A percentile compares a stretch with the other conserved stretches of the same genome.
phyloP scores from a whole-genome alignment of 1,140 invertebrate species.

The Drosophila mojavensis region DNA sequence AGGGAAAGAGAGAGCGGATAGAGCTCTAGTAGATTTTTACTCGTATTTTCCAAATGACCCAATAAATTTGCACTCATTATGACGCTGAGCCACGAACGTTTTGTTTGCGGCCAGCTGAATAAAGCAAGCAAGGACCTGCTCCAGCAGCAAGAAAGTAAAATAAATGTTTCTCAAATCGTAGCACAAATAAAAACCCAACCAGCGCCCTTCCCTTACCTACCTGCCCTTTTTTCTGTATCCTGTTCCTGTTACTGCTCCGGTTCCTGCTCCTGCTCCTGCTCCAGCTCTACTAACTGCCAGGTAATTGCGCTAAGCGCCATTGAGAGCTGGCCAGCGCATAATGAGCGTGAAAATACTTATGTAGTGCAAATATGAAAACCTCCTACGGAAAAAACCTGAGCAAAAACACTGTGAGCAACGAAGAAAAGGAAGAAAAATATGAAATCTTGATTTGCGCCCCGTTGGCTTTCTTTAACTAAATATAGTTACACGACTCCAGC shows the following conservation, averaged over 20 bases:
- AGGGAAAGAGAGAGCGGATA: conserved; percentile 28
- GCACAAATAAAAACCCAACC: conserved; percentile 56
- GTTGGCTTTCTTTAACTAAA: conserved; percentile 19
- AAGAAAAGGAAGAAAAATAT: conserved; percentile 1
- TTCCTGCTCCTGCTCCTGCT: neutral
- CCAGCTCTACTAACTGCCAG: conserved; percentile 40
- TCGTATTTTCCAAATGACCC: conserved; percentile 80
- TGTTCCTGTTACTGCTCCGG: neutral
- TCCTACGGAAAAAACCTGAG: conserved; percentile 38
- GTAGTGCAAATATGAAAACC: conserved; percentile 71
- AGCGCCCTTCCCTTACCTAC: neutral
- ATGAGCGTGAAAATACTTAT: conserved; percentile 76
- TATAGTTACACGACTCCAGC: neutral
- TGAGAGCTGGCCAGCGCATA: conserved; percentile 64
- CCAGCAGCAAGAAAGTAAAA: conserved; percentile 28
- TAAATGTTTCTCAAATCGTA: conserved; percentile 43
- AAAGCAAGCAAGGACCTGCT: conserved; percentile 29
- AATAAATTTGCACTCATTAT: conserved; percentile 82
- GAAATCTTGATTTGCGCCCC: conserved; percentile 52
- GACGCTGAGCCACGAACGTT: conserved; percentile 72
- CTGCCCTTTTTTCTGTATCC: too few relatives aligned
- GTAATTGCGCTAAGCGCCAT: conserved; percentile 71
- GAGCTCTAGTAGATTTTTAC: conserved; percentile 64
- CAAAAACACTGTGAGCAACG: neutral
- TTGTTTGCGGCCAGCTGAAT: conserved; percentile 68